phyloP scores from a whole-genome alignment of 1,140 invertebrate species.

The Melitaea cinxia region DNA sequence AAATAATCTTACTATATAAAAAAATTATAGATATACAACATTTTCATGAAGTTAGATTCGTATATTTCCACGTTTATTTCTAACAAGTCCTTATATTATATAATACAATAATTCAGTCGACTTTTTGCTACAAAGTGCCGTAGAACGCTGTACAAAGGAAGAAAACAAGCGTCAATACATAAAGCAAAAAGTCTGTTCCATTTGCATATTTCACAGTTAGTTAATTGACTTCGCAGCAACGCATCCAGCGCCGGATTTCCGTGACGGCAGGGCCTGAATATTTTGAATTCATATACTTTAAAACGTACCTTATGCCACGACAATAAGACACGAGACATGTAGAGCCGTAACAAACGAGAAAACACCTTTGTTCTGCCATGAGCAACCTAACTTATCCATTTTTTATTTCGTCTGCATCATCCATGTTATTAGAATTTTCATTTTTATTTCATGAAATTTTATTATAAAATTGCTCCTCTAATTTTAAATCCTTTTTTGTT shows the following conservation, averaged over 20 bases:
- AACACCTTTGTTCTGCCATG: slow-evolving; percentile 32
- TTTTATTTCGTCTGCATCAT: slow-evolving; percentile 28
- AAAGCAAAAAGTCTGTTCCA: slow-evolving; percentile 45
- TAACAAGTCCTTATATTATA: background rate
- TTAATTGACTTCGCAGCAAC: slow-evolving; percentile 49
- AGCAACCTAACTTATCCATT: slow-evolving; percentile 22
- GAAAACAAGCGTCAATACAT: slow-evolving; percentile 41
- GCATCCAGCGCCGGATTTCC: slow-evolving; percentile 38
- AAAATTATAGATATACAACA: background rate
- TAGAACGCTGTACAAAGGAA: slow-evolving; percentile 33
- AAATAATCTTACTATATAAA: too few species aligned
- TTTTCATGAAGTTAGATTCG: background rate
- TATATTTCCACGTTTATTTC: background rate
- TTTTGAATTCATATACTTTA: slow-evolving; percentile 11
- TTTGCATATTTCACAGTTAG: slow-evolving; percentile 55
- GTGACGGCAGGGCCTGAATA: slow-evolving; percentile 18
- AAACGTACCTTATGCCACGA: slow-evolving; percentile 13
- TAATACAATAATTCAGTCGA: background rate
- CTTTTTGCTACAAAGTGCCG: slow-evolving; percentile 14
- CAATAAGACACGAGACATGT: slow-evolving; percentile 5
- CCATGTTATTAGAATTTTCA: slow-evolving; percentile 2
- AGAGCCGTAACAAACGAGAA: slow-evolving; percentile 4
- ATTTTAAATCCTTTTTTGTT: too few species aligned
- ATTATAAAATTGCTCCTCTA: background rate
- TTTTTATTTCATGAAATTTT: slow-evolving; percentile 1